These are phyloP conservation scores for Eumaeus atala DNA, from an alignment of 1,140 invertebrate genomes.

Conservation along the genomic window DNA sequence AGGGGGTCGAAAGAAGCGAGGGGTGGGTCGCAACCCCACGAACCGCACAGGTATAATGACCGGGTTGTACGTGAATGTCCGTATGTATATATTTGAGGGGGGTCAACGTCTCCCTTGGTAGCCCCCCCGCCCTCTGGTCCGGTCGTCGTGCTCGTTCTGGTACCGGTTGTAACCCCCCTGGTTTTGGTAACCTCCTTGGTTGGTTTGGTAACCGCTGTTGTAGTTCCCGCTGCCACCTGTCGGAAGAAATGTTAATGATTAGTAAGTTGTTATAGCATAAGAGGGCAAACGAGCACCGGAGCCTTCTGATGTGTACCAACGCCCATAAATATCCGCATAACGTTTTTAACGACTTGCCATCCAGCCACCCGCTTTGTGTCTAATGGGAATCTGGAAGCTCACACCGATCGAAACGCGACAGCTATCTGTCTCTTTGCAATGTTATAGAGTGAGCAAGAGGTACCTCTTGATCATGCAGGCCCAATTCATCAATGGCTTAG, in stretches of 20 bases:
- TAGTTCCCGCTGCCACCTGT: slow-evolving; percentile 32
- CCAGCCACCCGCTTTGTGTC: neutral
- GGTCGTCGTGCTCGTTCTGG: slow-evolving; percentile 60
- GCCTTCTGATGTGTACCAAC: too few species aligned
- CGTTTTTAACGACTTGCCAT: neutral
- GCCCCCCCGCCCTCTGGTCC: slow-evolving; percentile 28
- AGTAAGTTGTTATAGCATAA: neutral
- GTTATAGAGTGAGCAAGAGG: slow-evolving; percentile 1
- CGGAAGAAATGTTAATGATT: slow-evolving; percentile 3
- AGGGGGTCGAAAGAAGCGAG: too few species aligned
- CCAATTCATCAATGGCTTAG: too few species aligned
- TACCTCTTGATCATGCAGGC: too few species aligned
- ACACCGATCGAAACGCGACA: too few species aligned
- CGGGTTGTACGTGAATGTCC: too few species aligned
- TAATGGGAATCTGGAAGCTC: too few species aligned
- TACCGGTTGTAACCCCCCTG: slow-evolving; percentile 31
- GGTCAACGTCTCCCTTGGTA: slow-evolving; percentile 37
- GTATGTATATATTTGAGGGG: neutral
- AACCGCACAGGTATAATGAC: too few species aligned
- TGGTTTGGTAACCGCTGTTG: slow-evolving; percentile 32
- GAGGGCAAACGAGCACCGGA: too few species aligned
- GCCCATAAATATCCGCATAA: too few species aligned
- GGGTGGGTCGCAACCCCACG: too few species aligned
- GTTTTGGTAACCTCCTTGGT: slow-evolving; percentile 30
- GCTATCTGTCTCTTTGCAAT: too few species aligned